A percentile compares a stretch with the other conserved stretches of the same genome.
Evolutionary conservation across 2,113 vertebrate species (phyloP).

Genomic region (Centropristis striata): DNA sequence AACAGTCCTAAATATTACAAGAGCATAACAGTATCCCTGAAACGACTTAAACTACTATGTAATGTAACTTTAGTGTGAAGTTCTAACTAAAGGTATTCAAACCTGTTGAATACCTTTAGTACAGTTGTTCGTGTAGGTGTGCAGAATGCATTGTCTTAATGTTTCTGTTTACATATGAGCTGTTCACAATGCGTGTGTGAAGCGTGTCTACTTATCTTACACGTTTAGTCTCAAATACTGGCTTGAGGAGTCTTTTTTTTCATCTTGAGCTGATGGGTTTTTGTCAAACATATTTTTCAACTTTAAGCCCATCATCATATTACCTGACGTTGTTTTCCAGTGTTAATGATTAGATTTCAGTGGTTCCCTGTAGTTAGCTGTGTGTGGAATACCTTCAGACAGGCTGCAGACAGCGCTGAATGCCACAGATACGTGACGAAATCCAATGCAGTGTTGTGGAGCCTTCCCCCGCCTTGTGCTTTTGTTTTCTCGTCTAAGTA

Average conservation of each 20-base stretch:
- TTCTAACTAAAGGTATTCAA: no score
- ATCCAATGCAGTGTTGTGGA: constrained; percentile 38
- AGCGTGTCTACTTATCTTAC: background rate
- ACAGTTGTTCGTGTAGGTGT: no score
- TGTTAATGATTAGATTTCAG: constrained; percentile 9
- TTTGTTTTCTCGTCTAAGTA: constrained; percentile 56
- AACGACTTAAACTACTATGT: no score
- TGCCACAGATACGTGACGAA: constrained; percentile 31
- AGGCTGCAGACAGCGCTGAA: constrained; percentile 38
- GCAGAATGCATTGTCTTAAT: background rate
- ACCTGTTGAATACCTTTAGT: no score
- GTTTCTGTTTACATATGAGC: background rate
- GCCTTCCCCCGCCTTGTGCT: constrained; percentile 26
- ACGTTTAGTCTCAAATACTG: background rate
- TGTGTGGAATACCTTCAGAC: constrained; percentile 3
- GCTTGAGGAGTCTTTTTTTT: background rate
- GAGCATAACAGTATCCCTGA: no score
- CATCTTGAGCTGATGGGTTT: constrained; percentile 8
- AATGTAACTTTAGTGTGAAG: no score
- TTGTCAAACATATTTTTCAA: constrained; percentile 3
- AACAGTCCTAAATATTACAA: no score
- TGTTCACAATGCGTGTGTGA: background rate
- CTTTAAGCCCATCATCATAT: constrained; percentile 11
- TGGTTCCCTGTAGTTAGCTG: background rate
- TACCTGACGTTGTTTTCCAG: constrained; percentile 37